Evolutionary conservation across 35 echinoderm and acorn worm species (phyloP).

Genomic region (Apostichopus japonicus): DNA sequence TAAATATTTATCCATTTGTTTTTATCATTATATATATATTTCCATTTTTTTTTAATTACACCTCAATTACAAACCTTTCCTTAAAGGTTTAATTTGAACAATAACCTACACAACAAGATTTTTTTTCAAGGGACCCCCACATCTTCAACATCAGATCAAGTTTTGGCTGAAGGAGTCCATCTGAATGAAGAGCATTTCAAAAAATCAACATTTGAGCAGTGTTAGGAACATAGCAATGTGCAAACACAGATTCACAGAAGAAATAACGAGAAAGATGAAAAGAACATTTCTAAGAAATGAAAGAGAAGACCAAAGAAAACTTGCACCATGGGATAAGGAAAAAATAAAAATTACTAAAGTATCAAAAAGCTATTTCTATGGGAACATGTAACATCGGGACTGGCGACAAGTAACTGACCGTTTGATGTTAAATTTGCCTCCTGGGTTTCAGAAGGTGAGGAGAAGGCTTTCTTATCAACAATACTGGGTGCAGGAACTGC

Average conservation of each 20-base stretch:
- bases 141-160: no score
- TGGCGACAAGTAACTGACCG: slow-evolving; percentile 26
- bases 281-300: background rate
- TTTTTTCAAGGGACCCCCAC: no score
- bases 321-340: background rate
- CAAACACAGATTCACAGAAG: background rate
- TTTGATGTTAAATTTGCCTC: slow-evolving; percentile 51
- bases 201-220: no score
- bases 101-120: no score
- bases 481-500: slow-evolving; percentile 39
- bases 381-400: slow-evolving; percentile 16
- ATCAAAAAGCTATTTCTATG: background rate
- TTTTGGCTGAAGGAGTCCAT: no score
- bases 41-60: no score
- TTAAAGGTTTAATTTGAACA: no score
- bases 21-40: no score
- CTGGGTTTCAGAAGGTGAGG: slow-evolving; percentile 48
- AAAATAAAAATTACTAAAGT: background rate
- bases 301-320: background rate
- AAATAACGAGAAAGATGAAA: background rate
- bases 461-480: slow-evolving; percentile 52
- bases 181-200: no score
- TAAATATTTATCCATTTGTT: no score
- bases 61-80: no score
- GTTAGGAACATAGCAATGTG: no score